phyloP scores from a whole-genome alignment of 2,113 vertebrate species.

The Muntiacus muntjak region DNA sequence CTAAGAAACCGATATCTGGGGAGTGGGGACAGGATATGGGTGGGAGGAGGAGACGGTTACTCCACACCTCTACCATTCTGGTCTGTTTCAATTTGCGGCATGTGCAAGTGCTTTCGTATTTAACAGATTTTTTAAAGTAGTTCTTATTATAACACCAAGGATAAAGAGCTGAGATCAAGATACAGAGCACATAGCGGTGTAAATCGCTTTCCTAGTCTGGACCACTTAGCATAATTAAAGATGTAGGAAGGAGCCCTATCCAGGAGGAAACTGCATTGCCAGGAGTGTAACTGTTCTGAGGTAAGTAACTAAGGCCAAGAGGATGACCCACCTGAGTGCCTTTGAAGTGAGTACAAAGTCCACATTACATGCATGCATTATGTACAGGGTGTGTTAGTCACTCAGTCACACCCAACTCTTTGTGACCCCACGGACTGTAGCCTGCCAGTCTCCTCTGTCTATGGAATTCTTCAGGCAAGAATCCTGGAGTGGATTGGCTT shows the following conservation, averaged over 20 bases:
- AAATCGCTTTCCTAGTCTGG: background rate
- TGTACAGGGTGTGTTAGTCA: background rate
- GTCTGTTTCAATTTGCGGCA: background rate
- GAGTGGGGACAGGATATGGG: background rate
- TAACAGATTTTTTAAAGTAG: slow-evolving; percentile 46
- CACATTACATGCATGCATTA: background rate
- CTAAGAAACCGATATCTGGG: background rate
- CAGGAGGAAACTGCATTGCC: background rate
- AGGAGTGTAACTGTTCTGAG: background rate
- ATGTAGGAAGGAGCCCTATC: background rate
- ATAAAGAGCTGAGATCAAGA: slow-evolving; percentile 18
- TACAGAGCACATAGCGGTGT: background rate
- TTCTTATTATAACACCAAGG: slow-evolving; percentile 34
- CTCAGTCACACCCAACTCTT: background rate
- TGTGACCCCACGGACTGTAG: background rate
- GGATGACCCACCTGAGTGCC: background rate
- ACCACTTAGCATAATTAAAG: slow-evolving; percentile 4
- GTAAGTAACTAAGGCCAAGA: background rate
- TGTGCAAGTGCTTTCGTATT: background rate
- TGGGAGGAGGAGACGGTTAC: background rate
- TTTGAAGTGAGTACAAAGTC: background rate
- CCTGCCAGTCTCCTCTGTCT: background rate
- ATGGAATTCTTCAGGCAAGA: background rate
- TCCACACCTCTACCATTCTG: background rate
- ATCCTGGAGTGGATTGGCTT: background rate